Evolutionary conservation across 2,113 vertebrate species (phyloP).

Genomic region (Myiopsitta monachus): DNA sequence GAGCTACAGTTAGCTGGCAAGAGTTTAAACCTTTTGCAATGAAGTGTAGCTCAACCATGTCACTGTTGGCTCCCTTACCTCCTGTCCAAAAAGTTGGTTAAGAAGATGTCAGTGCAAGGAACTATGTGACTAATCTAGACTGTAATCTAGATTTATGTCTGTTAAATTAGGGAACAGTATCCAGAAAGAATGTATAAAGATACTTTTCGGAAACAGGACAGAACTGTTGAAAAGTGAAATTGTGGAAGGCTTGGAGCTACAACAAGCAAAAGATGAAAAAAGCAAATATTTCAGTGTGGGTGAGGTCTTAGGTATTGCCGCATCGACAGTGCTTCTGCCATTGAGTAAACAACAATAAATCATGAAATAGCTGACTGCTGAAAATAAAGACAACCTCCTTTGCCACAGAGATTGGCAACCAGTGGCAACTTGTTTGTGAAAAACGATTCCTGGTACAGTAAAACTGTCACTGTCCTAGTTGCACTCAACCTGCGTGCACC

Average conservation of each 20-base stretch:
- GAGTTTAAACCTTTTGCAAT: neutral
- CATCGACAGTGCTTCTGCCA: neutral
- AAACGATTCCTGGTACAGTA: neutral
- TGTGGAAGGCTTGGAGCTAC: neutral
- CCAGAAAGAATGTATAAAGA: neutral
- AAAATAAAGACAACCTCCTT: neutral
- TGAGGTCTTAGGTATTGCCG: neutral
- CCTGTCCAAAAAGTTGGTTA: neutral
- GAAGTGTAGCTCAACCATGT: neutral
- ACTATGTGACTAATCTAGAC: neutral
- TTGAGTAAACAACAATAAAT: neutral
- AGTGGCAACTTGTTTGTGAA: neutral
- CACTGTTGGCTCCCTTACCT: neutral
- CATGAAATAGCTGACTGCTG: neutral
- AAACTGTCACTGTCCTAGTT: neutral
- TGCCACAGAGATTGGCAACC: neutral
- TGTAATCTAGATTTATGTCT: neutral
- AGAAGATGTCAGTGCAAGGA: neutral
- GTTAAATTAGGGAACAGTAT: neutral
- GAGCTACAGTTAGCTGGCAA: neutral
- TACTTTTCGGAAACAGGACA: neutral
- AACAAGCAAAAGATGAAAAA: neutral
- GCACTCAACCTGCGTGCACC: neutral
- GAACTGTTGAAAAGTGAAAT: neutral
- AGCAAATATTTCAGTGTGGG: neutral